Percentiles rank a stretch among this genome's conserved stretches.
These are phyloP conservation scores for Ennomos fuscantarius DNA, from an alignment of 2,888 invertebrate genomes.

Conservation along the genomic window DNA sequence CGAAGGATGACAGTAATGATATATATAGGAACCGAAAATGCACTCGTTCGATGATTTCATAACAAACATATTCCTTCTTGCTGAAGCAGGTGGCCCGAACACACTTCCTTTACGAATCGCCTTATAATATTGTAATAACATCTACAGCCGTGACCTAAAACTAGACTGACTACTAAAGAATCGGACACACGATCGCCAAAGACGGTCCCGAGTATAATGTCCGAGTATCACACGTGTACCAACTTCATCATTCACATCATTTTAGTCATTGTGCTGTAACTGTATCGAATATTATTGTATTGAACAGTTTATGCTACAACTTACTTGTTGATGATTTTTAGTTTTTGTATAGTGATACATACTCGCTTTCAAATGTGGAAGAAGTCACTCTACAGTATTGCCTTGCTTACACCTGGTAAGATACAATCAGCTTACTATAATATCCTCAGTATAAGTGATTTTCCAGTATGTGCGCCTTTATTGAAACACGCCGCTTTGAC, in stretches of 20 bases:
- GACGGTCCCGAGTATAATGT: constrained; percentile 40
- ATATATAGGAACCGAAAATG: constrained; percentile 40
- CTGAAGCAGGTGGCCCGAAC: constrained; percentile 47
- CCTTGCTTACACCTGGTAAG: constrained; percentile 85
- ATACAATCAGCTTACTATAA: constrained; percentile 84
- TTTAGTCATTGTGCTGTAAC: constrained; percentile 80
- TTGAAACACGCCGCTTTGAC: constrained; percentile 71
- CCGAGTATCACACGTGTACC: constrained; percentile 62
- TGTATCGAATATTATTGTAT: constrained; percentile 72
- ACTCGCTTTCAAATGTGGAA: constrained; percentile 84
- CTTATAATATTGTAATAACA: constrained; percentile 39
- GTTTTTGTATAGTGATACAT: constrained; percentile 84
- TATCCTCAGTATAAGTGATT: constrained; percentile 83
- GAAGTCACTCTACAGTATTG: constrained; percentile 85
- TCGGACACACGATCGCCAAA: constrained; percentile 18
- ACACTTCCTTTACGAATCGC: constrained; percentile 33
- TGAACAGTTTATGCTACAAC: constrained; percentile 82
- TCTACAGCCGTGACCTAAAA: constrained; percentile 35
- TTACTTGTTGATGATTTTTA: constrained; percentile 81
- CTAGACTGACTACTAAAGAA: constrained; percentile 20
- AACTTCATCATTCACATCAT: constrained; percentile 72
- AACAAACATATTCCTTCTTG: constrained; percentile 48
- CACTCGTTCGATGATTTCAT: constrained; percentile 32
- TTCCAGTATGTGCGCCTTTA: constrained; percentile 71
- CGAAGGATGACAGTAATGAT: constrained; percentile 45